phyloP scores from a whole-genome alignment of 1,140 invertebrate genomes.

The Melanaphis sacchari region DNA sequence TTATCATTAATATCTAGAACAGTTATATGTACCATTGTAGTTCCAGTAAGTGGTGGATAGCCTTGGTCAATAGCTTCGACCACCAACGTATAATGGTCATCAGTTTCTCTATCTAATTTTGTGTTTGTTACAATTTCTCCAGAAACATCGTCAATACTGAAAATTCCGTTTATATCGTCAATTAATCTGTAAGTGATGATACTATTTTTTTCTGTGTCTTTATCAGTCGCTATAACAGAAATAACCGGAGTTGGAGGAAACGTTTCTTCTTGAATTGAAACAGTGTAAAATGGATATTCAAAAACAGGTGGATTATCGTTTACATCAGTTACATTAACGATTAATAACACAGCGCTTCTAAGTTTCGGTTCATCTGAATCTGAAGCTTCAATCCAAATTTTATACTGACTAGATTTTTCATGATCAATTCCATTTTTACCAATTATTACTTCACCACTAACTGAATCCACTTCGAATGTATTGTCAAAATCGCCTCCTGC shows the following conservation, averaged over 20 bases:
- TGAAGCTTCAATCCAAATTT: slow-evolving; percentile 91
- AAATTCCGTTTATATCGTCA: slow-evolving; percentile 78
- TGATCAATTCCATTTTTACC: slow-evolving; percentile 84
- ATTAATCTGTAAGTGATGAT: slow-evolving; percentile 80
- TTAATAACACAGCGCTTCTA: slow-evolving; percentile 76
- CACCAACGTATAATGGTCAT: slow-evolving; percentile 81
- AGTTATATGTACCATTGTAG: slow-evolving; percentile 82
- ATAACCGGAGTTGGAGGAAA: slow-evolving; percentile 78
- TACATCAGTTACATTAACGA: slow-evolving; percentile 86
- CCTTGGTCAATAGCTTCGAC: slow-evolving; percentile 90
- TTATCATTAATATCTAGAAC: slow-evolving; percentile 95
- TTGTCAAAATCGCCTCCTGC: slow-evolving; percentile 91
- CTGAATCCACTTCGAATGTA: slow-evolving; percentile 80
- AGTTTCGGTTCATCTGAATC: slow-evolving; percentile 84
- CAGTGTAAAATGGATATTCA: slow-evolving; percentile 80
- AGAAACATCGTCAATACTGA: slow-evolving; percentile 79
- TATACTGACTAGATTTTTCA: slow-evolving; percentile 82
- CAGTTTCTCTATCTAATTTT: slow-evolving; percentile 85
- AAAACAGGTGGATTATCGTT: slow-evolving; percentile 92
- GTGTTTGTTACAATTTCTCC: slow-evolving; percentile 87
- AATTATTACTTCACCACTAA: slow-evolving; percentile 79
- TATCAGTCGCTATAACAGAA: slow-evolving; percentile 82
- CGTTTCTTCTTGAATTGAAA: slow-evolving; percentile 85
- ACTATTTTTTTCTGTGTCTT: slow-evolving; percentile 87
- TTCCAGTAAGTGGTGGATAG: slow-evolving; percentile 79